Evolutionary conservation across 2,888 invertebrate genomes (phyloP), one percentile per base, ranked within the genome.

Genomic region (Oconnorella tubifera): DNA sequence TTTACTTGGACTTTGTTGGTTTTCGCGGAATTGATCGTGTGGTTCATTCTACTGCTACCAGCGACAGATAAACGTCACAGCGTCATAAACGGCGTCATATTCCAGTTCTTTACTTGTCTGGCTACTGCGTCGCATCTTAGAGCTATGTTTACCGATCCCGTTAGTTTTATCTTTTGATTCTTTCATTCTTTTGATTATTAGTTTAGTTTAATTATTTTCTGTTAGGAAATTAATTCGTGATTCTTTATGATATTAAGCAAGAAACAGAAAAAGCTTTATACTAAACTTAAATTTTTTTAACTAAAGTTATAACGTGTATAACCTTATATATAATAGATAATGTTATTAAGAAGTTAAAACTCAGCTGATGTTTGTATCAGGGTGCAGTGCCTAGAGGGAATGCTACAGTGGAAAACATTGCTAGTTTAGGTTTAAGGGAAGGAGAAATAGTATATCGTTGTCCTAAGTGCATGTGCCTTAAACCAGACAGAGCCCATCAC

Each of bases 11-110:
- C 86, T 60, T 89, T 91, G 59, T 86, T 93, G 57, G 85, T 90
- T 75, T 93, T 92, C 80, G 91, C 92, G 25, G 91, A 92, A 82
- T 93, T 91, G 84, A 92, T 91, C 66, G 88, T 92, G 66, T 86
- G 78, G 68, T 77, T 90, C 75, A 86, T 88, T 79, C 91, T 92
- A 53, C 88, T 93, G 72, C 86, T 91, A 70, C 83, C 90, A 69
- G 88, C 89, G 73, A 86, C 86, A 73, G 89, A 90, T 87, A 86
- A 86, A 72, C 66, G 73, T 33, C 77, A 77, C 70, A 76, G 74
- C 60, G 65, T 76, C 57, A 68, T 91, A 70, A 89, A 92, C 81
- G 89, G 89, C 2, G 84, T 90, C 40, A 80, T 88, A 60, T 93
- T 92, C 83, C 91, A 92, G 77, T 87, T 88, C 2, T 83, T 92